Evolutionary conservation across 2,113 vertebrate genomes (phyloP).

Genomic region (Anseranas semipalmata): DNA sequence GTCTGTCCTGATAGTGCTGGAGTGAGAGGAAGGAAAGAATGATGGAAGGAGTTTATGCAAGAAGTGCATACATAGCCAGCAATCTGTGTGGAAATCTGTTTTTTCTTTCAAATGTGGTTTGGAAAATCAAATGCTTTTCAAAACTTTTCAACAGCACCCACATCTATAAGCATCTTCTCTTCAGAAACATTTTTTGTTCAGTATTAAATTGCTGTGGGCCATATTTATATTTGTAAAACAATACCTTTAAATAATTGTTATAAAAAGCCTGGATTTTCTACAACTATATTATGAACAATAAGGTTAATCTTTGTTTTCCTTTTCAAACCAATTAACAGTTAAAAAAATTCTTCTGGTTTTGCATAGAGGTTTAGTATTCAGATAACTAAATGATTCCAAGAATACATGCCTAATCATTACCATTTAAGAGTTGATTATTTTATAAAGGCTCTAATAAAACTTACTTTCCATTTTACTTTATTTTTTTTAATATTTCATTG

Average conservation of each 20-base stretch:
- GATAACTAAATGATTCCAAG: slow-evolving; percentile 36
- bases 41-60: slow-evolving; percentile 20
- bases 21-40: slow-evolving; percentile 22
- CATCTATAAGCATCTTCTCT: slow-evolving; percentile 29
- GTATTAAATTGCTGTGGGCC: not conserved
- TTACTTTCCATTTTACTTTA: not conserved
- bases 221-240: not conserved
- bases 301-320: not conserved
- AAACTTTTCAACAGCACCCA: slow-evolving; percentile 43
- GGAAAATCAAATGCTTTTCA: slow-evolving; percentile 47
- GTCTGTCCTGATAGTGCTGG: slow-evolving; percentile 6
- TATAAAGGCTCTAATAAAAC: slow-evolving; percentile 37
- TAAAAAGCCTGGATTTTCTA: not conserved
- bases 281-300: not conserved
- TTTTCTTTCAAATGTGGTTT: slow-evolving; percentile 62
- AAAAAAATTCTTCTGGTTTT: slow-evolving; percentile 74
- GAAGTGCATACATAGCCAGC: not conserved
- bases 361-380: slow-evolving; percentile 39
- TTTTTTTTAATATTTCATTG: slow-evolving; percentile 2
- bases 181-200: not conserved
- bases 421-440: slow-evolving; percentile 69
- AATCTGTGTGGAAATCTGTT: slow-evolving; percentile 40
- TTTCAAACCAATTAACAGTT: slow-evolving; percentile 68
- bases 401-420: slow-evolving; percentile 60
- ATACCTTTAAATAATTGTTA: not conserved